Evolutionary conservation across 2,888 invertebrate genomes (phyloP).

Genomic region (Mythimna ferrago): DNA sequence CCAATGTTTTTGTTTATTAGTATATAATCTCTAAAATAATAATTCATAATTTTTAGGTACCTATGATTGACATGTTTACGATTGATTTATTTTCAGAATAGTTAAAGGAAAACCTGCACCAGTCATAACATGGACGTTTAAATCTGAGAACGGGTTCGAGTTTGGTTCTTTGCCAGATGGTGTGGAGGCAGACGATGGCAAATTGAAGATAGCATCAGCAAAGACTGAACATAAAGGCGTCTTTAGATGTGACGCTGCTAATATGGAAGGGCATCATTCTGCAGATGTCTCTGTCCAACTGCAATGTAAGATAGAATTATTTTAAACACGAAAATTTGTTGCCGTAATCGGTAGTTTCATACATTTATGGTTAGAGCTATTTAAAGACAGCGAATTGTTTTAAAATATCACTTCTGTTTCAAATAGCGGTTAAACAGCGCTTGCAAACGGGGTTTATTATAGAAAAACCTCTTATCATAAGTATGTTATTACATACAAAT

Average conservation of each 20-base stretch:
- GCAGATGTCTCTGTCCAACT: conserved; percentile 74
- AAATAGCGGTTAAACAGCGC: not conserved
- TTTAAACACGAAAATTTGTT: not conserved
- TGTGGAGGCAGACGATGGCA: conserved; percentile 63
- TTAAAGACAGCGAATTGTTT: not conserved
- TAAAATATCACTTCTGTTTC: not conserved
- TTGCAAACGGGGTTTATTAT: not conserved
- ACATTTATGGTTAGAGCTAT: not conserved
- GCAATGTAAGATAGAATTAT: conserved; percentile 74
- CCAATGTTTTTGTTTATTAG: not conserved
- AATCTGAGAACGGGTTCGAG: conserved; percentile 63
- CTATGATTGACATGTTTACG: not conserved
- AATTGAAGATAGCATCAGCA: conserved; percentile 71
- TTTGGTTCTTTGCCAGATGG: conserved; percentile 71
- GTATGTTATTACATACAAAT: too few species aligned
- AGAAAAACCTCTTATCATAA: not conserved
- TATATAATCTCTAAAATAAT: not conserved
- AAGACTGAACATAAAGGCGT: conserved; percentile 72
- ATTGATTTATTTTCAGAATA: conserved; percentile 68
- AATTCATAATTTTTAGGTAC: not conserved
- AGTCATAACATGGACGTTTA: conserved; percentile 76
- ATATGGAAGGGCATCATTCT: conserved; percentile 72
- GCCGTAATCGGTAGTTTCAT: not conserved
- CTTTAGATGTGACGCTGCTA: conserved; percentile 78
- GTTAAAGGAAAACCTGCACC: conserved; percentile 80